Percentiles rank a stretch among this genome's conserved stretches.
Conservation (phyloP, 2,113 vertebrate genomes). For the Petrocephalus microphthalmus region DNA sequence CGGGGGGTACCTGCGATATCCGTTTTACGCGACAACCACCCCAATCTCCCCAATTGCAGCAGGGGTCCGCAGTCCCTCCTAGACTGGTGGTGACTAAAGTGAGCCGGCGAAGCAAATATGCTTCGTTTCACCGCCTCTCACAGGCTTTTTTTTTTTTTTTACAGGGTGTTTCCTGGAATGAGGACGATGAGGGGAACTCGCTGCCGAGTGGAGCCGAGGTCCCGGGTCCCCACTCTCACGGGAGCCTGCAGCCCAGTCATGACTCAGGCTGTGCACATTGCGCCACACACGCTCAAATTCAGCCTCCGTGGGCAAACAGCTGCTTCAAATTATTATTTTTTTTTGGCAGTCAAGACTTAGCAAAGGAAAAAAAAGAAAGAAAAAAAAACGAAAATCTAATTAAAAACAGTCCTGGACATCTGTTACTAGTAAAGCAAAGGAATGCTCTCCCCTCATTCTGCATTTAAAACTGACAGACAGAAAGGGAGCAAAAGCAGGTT, state of each 20-base stretch:
- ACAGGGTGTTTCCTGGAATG: background rate
- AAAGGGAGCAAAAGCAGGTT: conserved; percentile 4
- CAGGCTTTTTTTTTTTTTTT: background rate
- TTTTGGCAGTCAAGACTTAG: conserved; percentile 33
- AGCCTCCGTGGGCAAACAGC: conserved; percentile 56
- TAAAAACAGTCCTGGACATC: conserved; percentile 49
- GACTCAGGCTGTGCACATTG: background rate
- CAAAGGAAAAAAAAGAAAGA: conserved; percentile 2
- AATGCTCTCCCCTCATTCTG: conserved; percentile 54
- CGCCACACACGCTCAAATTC: conserved; percentile 43
- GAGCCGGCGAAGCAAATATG: background rate
- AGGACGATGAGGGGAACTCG: background rate
- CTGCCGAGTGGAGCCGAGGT: background rate
- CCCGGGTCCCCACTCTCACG: background rate
- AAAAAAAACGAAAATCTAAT: background rate
- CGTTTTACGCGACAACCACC: background rate
- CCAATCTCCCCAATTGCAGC: background rate
- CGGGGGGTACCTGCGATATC: background rate
- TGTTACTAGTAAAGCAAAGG: conserved; percentile 67
- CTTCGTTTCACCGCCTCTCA: background rate
- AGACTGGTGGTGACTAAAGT: background rate
- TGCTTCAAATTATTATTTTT: conserved; percentile 31
- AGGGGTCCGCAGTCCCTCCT: too few species aligned
- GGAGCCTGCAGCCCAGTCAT: background rate
- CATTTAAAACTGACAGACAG: conserved; percentile 39